A percentile compares a stretch with the other conserved stretches of the same genome.
Conservation (phyloP, 2,113 vertebrate species). For the Montifringilla adamsi region DNA sequence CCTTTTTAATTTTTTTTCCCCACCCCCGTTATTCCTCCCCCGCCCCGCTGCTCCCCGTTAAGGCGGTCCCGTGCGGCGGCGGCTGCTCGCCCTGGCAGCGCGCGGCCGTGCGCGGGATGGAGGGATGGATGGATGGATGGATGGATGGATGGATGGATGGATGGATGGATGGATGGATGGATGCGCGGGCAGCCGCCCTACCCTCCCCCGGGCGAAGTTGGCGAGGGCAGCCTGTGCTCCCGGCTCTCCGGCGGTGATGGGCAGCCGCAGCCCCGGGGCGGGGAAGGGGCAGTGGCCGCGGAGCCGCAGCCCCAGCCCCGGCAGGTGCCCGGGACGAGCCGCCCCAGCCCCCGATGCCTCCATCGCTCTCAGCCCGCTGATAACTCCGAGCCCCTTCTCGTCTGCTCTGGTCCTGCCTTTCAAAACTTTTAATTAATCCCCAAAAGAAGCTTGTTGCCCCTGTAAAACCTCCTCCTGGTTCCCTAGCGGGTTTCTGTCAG, state of each 20-base stretch:
- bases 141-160: not conserved
- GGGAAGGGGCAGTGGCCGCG: not conserved
- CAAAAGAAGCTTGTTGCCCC: not conserved
- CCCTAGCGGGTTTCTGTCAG: not conserved
- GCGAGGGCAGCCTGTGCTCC: no score
- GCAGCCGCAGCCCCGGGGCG: not conserved
- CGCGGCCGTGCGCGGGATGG: not conserved
- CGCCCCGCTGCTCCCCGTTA: not conserved
- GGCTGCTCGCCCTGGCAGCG: not conserved
- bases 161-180: not conserved
- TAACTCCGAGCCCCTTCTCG: rapidly evolving
- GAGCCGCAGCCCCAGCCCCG: not conserved
- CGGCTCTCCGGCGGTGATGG: no score
- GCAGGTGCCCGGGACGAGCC: not conserved
- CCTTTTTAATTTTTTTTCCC: no score
- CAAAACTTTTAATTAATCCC: slow-evolving; percentile 35
- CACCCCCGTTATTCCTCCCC: no score
- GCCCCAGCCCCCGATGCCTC: no score
- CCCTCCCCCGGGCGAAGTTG: no score
- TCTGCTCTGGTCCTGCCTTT: not conserved
- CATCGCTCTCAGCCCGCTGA: not conserved
- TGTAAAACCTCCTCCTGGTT: not conserved
- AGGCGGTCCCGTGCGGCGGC: not conserved
- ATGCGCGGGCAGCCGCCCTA: no score
- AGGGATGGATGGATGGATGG: no score